Evolutionary conservation across 30 jellyfish, hydroid and myxozoan species (phyloP).

Genomic region (Aurelia sp.): DNA sequence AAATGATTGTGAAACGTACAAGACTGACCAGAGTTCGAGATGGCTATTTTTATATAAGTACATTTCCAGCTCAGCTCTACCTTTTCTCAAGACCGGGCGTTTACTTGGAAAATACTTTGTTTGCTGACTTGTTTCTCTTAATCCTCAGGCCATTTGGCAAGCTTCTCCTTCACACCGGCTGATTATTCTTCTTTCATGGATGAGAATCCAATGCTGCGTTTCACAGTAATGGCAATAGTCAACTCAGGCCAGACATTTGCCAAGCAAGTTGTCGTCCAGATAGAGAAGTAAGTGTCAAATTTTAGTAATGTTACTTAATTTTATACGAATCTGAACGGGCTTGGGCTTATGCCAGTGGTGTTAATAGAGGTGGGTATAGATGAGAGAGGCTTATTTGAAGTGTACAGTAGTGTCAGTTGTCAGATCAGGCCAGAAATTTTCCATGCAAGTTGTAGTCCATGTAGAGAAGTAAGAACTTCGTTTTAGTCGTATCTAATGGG

Average conservation of each 20-base stretch:
- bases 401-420: conserved; percentile 61
- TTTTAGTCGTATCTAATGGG: too few relatives aligned
- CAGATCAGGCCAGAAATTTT: conserved; percentile 59
- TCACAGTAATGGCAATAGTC: conserved; percentile 63
- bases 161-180: conserved; percentile 36
- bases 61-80: too few relatives aligned
- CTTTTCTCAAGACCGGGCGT: too few relatives aligned
- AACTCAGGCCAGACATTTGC: conserved; percentile 66
- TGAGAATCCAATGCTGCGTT: conserved; percentile 68
- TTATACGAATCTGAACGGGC: too few relatives aligned
- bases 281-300: conserved; percentile 62
- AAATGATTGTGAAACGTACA: too few relatives aligned
- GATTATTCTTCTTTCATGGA: conserved; percentile 62
- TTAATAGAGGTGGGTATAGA: too few relatives aligned
- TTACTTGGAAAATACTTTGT: too few relatives aligned
- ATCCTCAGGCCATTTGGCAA: conserved; percentile 21
- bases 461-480: not conserved
- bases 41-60: too few relatives aligned
- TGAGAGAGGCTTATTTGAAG: too few relatives aligned
- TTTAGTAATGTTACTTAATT: too few relatives aligned
- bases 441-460: conserved; percentile 46
- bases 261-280: conserved; percentile 46
- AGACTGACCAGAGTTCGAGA: too few relatives aligned
- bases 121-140: not conserved
- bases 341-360: too few relatives aligned